Evolutionary conservation across 1,140 invertebrate species (phyloP).

Genomic region (Pissodes strobi): DNA sequence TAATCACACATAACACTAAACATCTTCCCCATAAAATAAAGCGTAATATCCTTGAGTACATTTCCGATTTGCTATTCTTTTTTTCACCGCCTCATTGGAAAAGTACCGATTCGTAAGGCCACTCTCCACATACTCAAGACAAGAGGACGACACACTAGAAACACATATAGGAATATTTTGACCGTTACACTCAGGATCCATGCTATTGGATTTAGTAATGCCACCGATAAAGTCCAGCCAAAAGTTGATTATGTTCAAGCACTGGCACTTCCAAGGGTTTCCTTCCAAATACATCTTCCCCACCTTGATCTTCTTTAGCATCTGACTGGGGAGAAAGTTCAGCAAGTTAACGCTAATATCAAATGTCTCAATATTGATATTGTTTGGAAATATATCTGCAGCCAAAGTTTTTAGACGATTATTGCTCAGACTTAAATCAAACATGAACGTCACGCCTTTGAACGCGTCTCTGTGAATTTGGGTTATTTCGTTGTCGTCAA

Average conservation of each 20-base stretch:
- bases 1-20: too few relatives aligned
- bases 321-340: neutral
- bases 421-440: neutral
- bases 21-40: too few relatives aligned
- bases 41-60: too few relatives aligned
- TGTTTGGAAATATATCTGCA: neutral
- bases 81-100: too few relatives aligned
- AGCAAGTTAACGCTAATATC: neutral
- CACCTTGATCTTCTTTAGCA: neutral
- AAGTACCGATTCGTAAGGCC: too few relatives aligned
- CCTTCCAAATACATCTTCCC: neutral
- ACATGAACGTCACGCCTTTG: neutral
- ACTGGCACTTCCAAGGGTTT: conserved; percentile 6
- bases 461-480: neutral
- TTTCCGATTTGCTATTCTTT: too few relatives aligned
- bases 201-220: neutral
- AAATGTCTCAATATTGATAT: neutral
- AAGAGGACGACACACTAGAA: neutral
- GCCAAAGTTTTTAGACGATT: neutral
- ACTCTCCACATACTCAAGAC: too few relatives aligned
- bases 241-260: neutral
- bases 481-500: conserved; percentile 1
- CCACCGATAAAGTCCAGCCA: neutral
- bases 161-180: neutral
- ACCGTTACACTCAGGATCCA: neutral